These are phyloP conservation scores for Thereva nobilitata DNA, from an alignment of 2,888 invertebrate species.

Conservation along the genomic window DNA sequence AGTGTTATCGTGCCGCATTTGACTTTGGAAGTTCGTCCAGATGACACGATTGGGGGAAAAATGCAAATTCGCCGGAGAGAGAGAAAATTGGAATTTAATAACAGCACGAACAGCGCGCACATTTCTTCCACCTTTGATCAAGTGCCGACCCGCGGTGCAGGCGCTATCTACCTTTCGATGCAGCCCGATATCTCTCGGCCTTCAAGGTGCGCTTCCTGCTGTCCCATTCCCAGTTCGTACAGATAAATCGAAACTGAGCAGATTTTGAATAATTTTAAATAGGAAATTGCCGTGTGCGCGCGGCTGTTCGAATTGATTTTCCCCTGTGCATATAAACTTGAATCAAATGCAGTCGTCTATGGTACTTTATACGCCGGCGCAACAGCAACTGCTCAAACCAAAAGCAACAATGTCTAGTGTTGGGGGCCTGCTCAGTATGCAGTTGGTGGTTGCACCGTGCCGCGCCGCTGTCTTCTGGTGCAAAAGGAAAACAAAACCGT, in stretches of 20 bases:
- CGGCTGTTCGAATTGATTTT: conserved; percentile 30
- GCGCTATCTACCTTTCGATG: conserved; percentile 19
- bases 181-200: conserved; percentile 16
- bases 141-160: conserved; percentile 13
- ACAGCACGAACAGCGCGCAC: conserved; percentile 24
- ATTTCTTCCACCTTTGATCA: conserved; percentile 33
- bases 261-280: conserved; percentile 37
- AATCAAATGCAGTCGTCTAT: not conserved
- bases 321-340: not conserved
- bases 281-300: conserved; percentile 34
- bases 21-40: conserved; percentile 1
- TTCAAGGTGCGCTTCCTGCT: conserved; percentile 21
- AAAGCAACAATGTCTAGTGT: no score
- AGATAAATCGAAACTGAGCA: conserved; percentile 31
- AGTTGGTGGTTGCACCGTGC: not conserved
- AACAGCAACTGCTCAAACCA: not conserved
- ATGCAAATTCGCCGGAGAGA: conserved; percentile 26
- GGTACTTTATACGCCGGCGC: not conserved
- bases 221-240: conserved; percentile 19
- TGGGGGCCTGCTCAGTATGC: no score
- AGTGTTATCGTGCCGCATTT: not conserved
- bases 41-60: conserved; percentile 13
- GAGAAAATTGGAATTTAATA: conserved; percentile 37
- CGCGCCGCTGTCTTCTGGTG: conserved; percentile 11
- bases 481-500: conserved; percentile 12